Evolutionary conservation across 2,113 vertebrate species (phyloP).

Genomic region (Pseudopodoces humilis): DNA sequence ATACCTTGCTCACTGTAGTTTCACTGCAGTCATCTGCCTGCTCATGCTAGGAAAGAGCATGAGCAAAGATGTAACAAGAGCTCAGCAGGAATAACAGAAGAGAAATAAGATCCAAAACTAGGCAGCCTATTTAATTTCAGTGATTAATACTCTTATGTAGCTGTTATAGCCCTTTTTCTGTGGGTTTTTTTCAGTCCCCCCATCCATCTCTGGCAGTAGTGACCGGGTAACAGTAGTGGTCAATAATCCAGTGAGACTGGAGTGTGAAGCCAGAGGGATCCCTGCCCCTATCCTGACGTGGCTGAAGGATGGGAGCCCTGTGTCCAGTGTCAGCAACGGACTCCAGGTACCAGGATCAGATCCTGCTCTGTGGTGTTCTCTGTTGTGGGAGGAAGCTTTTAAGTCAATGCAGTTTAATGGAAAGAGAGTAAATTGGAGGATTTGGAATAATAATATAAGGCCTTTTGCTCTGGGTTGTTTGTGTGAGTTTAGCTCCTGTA

Average conservation of each 20-base stretch:
- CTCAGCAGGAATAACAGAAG: not conserved
- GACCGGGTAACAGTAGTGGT: slow-evolving; percentile 85
- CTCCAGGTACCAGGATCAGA: slow-evolving; percentile 79
- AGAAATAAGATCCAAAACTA: not conserved
- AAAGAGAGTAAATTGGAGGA: not conserved
- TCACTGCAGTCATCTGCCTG: not conserved
- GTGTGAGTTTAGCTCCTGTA: not conserved
- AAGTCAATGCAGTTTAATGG: not conserved
- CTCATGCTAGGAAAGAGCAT: not conserved
- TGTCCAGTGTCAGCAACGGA: slow-evolving; percentile 85
- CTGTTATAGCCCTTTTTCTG: not conserved
- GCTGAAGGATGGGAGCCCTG: slow-evolving; percentile 94
- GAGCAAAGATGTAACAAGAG: not conserved
- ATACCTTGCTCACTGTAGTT: not conserved
- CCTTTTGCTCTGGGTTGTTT: not conserved
- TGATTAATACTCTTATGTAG: not conserved
- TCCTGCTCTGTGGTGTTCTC: not conserved
- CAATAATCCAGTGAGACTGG: slow-evolving; percentile 84
- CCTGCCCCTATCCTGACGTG: slow-evolving; percentile 91
- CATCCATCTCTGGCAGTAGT: slow-evolving; percentile 84
- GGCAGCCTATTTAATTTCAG: not conserved
- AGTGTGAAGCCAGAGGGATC: slow-evolving; percentile 92
- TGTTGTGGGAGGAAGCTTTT: not conserved
- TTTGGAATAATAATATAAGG: not conserved
- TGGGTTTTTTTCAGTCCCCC: slow-evolving; percentile 75